These are phyloP conservation scores for Andrena chrysosceles DNA, from an alignment of 2,888 invertebrate genomes.

Conservation along the genomic window DNA sequence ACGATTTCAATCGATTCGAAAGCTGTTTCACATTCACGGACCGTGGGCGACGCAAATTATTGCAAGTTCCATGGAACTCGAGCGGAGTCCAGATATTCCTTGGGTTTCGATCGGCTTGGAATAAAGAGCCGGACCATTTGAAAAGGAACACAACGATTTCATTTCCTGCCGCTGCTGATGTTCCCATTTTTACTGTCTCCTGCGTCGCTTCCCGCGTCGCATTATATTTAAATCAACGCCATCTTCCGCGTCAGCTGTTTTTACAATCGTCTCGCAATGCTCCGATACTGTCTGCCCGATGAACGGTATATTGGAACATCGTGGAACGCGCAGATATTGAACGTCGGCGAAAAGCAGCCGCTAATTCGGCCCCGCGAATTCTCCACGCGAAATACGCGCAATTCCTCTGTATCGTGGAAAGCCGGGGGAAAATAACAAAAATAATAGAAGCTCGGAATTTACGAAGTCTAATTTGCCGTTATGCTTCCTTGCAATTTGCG, in stretches of 20 bases:
- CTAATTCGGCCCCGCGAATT: slow-evolving; percentile 26
- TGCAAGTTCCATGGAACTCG: neutral
- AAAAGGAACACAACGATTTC: neutral
- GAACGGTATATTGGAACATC: slow-evolving; percentile 21
- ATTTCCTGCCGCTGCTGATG: neutral
- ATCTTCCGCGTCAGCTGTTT: slow-evolving; percentile 45
- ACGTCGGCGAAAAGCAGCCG: slow-evolving; percentile 16
- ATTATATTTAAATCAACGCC: slow-evolving; percentile 43
- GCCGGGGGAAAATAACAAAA: neutral
- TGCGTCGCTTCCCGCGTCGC: slow-evolving; percentile 11
- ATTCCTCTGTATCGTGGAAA: neutral
- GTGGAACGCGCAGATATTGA: slow-evolving; percentile 22
- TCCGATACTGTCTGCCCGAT: slow-evolving; percentile 21
- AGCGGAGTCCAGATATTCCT: neutral
- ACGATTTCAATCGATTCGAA: neutral
- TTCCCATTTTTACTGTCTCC: slow-evolving; percentile 35
- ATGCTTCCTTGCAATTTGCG: neutral
- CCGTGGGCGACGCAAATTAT: neutral
- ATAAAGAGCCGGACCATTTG: slow-evolving; percentile 1
- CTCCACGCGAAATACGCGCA: neutral
- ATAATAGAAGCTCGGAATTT: slow-evolving; percentile 12
- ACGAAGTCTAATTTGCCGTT: slow-evolving; percentile 38
- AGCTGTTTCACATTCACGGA: neutral
- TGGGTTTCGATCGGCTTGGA: neutral
- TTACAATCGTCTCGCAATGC: slow-evolving; percentile 27